These are phyloP conservation scores for Sciaenops ocellatus DNA, from an alignment of 2,797 vertebrate species.

Conservation along the genomic window DNA sequence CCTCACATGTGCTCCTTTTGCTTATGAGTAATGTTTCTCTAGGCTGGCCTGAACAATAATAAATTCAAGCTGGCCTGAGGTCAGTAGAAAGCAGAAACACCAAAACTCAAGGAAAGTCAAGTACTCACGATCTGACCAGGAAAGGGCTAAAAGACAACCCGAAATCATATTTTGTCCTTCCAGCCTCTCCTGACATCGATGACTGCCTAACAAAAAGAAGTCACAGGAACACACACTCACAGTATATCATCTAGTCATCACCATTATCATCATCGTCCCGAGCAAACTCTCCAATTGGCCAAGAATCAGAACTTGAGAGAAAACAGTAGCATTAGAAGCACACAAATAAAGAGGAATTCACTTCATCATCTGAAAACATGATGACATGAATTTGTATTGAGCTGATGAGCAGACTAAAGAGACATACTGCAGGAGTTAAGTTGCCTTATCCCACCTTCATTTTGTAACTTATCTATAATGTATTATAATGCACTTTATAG, in stretches of 20 bases:
- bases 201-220: conserved; percentile 8
- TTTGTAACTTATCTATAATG: background rate
- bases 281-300: background rate
- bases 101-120: background rate
- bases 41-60: background rate
- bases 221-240: conserved; percentile 3
- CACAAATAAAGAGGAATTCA: background rate
- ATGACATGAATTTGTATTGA: background rate
- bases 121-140: background rate
- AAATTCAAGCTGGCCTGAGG: background rate
- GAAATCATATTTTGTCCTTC: background rate
- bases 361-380: background rate
- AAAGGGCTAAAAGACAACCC: background rate
- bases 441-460: background rate
- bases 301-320: background rate
- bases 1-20: background rate
- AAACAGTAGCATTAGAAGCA: background rate
- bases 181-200: background rate
- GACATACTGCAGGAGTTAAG: background rate
- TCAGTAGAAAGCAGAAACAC: background rate
- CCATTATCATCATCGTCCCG: background rate
- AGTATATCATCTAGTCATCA: conserved; percentile 9
- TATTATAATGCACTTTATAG: background rate
- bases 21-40: background rate
- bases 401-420: background rate